Percentiles rank a stretch among this genome's conserved stretches.
Evolutionary conservation across 2,888 invertebrate species (phyloP).

Genomic region (Ypsolopha sequella): DNA sequence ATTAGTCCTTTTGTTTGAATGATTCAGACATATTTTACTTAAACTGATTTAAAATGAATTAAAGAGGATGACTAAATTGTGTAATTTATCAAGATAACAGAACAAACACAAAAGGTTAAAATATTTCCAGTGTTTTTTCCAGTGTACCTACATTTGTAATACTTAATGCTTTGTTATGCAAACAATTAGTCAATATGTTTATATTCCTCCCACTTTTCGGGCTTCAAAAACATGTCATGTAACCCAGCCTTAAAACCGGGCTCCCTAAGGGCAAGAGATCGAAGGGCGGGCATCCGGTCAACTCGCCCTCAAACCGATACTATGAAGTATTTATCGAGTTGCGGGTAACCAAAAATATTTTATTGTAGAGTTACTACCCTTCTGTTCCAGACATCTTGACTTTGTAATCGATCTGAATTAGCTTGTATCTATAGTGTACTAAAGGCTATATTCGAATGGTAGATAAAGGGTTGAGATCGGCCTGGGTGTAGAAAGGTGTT

Average conservation of each 20-base stretch:
- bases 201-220: too few relatives aligned
- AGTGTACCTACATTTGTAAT: too few relatives aligned
- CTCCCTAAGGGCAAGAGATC: conserved; percentile 52
- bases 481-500: conserved; percentile 36
- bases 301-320: conserved; percentile 59
- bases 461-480: conserved; percentile 10
- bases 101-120: too few relatives aligned
- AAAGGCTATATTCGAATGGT: conserved; percentile 4
- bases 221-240: conserved; percentile 24
- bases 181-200: too few relatives aligned
- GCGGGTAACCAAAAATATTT: conserved; percentile 65
- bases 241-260: conserved; percentile 12
- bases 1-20: too few relatives aligned
- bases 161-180: too few relatives aligned
- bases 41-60: too few relatives aligned
- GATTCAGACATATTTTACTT: too few relatives aligned
- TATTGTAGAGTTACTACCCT: conserved; percentile 58
- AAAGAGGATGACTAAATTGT: too few relatives aligned
- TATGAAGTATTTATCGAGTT: conserved; percentile 70
- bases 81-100: too few relatives aligned
- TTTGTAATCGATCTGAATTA: conserved; percentile 7
- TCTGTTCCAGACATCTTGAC: conserved; percentile 27
- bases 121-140: too few relatives aligned
- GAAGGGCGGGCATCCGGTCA: conserved; percentile 62
- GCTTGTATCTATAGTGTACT: neutral